Base-by-base conservation (phyloP, 2,113 vertebrate species). In the Tympanuchus pallidicinctus region DNA sequence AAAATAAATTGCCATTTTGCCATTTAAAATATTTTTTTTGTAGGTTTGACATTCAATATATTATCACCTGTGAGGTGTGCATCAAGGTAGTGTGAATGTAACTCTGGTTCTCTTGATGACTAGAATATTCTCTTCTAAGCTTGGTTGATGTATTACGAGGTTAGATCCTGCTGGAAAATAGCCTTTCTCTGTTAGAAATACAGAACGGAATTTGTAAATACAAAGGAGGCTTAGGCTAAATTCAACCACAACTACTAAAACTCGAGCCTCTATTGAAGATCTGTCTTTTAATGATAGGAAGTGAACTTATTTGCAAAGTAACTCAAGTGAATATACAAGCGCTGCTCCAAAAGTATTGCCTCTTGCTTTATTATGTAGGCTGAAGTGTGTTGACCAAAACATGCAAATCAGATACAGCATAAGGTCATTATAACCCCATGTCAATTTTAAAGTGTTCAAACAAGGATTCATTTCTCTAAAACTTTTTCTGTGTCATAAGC, bases 401-500 rank as follows among this genome's bases (percentile, higher is more conserved):
- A 63, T 87, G 65, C 75, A 72, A 88, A 92, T 80, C 72, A 92
- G 91, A 90, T 95, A 88, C 72, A 92, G 82, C 52, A 3, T 16
- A 83, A 60, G 56, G 67, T 50, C 82, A 64, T 92, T 95, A 21
- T 14, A 92, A 88, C 83, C 90, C 94, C 56, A 10, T 38, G 32
- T 80, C 89, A 71, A 77, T 95, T 80, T 82, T 75, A 11, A 92
- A 76, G 74, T 78, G 59, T 85, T 90, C 63, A 71, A 65, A 70
- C 19, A 84, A 81, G 43, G 36, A 57, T 76, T 94, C 38, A 8
- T 82, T 96, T 60, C 94, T 77, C 81, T 92, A 72, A 91, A 89
- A 75, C 65, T 94, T 96, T 69, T 64, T 92, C 92, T 65, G 69
- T 90, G 82, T 63, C 85, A 82, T 85, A 76, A 72, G 86, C 88